Evolutionary conservation across 2,797 vertebrate species (phyloP).

Genomic region (Chiloscyllium punctatum): DNA sequence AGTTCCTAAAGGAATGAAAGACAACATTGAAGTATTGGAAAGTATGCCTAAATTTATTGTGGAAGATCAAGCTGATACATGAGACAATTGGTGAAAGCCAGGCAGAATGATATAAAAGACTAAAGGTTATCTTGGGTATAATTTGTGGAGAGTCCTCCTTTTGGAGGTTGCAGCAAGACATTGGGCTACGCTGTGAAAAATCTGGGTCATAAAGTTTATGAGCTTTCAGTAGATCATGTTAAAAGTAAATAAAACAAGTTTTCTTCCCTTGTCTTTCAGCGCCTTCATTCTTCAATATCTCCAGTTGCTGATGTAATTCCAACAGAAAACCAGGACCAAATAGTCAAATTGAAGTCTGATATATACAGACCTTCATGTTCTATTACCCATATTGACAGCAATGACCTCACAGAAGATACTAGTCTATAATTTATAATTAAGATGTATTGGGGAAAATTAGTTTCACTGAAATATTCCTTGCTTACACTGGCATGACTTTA

Average conservation of each 20-base stretch:
- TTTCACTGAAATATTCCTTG: not conserved
- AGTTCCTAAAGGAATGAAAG: not conserved
- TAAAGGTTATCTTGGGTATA: no score
- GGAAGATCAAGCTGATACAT: not conserved
- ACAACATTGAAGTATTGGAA: not conserved
- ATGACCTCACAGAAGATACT: not conserved
- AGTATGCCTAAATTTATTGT: not conserved
- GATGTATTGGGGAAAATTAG: not conserved
- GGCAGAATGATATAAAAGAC: not conserved
- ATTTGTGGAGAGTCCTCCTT: not conserved
- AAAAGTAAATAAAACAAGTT: not conserved
- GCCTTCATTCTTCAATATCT: not conserved
- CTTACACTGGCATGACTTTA: not conserved
- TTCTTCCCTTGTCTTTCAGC: slow-evolving; percentile 8
- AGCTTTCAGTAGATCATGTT: not conserved
- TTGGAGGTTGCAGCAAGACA: not conserved
- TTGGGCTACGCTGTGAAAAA: not conserved
- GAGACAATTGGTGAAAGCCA: not conserved
- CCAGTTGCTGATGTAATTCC: not conserved
- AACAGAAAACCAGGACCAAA: not conserved
- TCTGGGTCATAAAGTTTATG: not conserved
- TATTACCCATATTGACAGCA: not conserved
- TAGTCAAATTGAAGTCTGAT: not conserved
- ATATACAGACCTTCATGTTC: not conserved
- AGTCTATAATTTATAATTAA: not conserved